Evolutionary conservation across 2,797 vertebrate genomes (phyloP).

Genomic region (Alca torda): DNA sequence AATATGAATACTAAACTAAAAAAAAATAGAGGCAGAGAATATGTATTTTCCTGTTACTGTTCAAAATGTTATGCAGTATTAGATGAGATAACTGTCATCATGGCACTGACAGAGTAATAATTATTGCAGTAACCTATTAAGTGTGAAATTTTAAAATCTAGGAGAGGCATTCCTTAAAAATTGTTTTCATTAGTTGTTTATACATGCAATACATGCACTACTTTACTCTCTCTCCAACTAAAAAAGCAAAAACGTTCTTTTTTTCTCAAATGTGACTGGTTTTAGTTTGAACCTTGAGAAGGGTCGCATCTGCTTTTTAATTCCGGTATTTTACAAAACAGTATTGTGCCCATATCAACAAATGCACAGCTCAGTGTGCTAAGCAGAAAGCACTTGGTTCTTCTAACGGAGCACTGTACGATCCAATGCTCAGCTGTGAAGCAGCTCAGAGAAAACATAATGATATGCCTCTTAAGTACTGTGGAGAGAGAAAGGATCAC

Average conservation of each 20-base stretch:
- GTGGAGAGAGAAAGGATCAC: not conserved
- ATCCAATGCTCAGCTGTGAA: not conserved
- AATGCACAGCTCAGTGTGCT: not conserved
- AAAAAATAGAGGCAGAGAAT: not conserved
- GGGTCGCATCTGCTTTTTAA: not conserved
- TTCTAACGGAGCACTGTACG: accelerated
- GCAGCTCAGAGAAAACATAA: not conserved
- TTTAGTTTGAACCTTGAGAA: not conserved
- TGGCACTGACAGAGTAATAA: not conserved
- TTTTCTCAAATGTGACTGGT: not conserved
- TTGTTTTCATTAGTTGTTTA: not conserved
- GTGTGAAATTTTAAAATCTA: not conserved
- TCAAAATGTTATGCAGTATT: not conserved
- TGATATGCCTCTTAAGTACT: not conserved
- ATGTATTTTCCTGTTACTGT: not conserved
- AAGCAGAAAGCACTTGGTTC: not conserved
- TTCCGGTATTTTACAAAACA: not conserved
- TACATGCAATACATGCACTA: not conserved
- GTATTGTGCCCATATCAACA: not conserved
- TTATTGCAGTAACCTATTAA: not conserved
- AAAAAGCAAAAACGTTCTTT: not conserved
- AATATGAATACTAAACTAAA: not conserved
- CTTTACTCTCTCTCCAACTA: not conserved
- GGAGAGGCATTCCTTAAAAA: not conserved
- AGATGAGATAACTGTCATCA: not conserved